These are phyloP conservation scores for Amblyjoppa proteus DNA, from an alignment of 2,888 invertebrate genomes.

Conservation along the genomic window DNA sequence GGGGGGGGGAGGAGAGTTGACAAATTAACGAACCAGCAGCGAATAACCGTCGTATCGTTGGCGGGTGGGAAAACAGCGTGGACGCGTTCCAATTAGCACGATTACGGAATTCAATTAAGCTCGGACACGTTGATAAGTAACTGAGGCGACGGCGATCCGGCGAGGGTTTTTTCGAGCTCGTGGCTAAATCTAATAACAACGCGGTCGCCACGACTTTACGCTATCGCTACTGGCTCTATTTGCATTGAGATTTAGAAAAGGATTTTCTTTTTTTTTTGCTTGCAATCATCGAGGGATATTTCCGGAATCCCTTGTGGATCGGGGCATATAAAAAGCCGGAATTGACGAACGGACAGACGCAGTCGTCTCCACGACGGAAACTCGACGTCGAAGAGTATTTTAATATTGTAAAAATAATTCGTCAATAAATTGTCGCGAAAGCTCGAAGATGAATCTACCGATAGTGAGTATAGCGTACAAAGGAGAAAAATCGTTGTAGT, in stretches of 20 bases:
- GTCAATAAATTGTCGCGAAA: neutral
- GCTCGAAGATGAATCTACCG: conserved; percentile 64
- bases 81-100: conserved; percentile 68
- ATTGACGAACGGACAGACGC: neutral
- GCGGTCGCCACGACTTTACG: conserved; percentile 40
- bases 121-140: conserved; percentile 12
- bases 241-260: conserved; percentile 69
- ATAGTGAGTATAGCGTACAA: conserved; percentile 65
- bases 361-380: conserved; percentile 22
- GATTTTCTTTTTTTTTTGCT: conserved; percentile 59
- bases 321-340: conserved; percentile 58
- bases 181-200: conserved; percentile 56
- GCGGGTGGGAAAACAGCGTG: conserved; percentile 2
- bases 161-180: conserved; percentile 9
- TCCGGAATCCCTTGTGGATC: conserved; percentile 4
- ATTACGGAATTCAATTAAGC: conserved; percentile 77
- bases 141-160: neutral
- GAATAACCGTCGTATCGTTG: conserved; percentile 2
- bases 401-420: neutral
- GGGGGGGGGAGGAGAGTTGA: conserved; percentile 17
- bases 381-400: neutral
- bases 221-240: conserved; percentile 72
- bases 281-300: conserved; percentile 17
- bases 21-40: conserved; percentile 45
- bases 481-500: neutral